Evolutionary conservation across 2,888 invertebrate species (phyloP).

Genomic region (Machimus rusticus): DNA sequence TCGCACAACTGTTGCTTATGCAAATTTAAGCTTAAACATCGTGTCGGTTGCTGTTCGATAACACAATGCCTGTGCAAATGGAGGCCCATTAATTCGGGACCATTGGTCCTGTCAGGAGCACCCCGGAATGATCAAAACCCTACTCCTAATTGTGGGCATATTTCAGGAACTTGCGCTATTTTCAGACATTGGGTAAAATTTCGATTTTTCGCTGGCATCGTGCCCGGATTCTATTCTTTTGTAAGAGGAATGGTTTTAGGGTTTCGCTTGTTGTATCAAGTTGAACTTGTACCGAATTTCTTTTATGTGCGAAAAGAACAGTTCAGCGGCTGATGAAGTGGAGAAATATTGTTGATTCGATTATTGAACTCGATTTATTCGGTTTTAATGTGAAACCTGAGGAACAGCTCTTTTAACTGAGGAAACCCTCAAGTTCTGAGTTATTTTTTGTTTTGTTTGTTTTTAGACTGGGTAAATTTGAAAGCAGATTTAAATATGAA

Average conservation of each 20-base stretch:
- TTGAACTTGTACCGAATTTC: neutral
- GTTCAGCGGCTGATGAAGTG: neutral
- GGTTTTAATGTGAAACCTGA: neutral
- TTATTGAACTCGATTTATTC: neutral
- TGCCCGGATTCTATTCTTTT: neutral
- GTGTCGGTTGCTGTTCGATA: neutral
- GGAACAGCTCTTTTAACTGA: neutral
- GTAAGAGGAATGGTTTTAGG: neutral
- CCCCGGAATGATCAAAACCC: neutral
- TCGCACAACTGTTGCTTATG: neutral
- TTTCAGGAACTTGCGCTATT: neutral
- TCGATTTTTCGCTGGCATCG: neutral
- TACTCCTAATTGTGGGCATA: neutral
- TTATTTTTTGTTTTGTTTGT: neutral
- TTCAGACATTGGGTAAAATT: neutral
- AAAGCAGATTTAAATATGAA: too few relatives aligned
- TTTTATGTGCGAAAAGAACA: neutral
- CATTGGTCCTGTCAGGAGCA: neutral
- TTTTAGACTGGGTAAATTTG: neutral
- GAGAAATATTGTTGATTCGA: neutral
- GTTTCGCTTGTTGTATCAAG: neutral
- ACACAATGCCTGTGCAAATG: neutral
- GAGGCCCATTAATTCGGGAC: neutral
- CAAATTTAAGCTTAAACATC: neutral
- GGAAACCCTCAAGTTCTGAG: neutral